These are phyloP conservation scores for Bombylius discolor DNA, from an alignment of 2,888 invertebrate genomes.

Conservation along the genomic window DNA sequence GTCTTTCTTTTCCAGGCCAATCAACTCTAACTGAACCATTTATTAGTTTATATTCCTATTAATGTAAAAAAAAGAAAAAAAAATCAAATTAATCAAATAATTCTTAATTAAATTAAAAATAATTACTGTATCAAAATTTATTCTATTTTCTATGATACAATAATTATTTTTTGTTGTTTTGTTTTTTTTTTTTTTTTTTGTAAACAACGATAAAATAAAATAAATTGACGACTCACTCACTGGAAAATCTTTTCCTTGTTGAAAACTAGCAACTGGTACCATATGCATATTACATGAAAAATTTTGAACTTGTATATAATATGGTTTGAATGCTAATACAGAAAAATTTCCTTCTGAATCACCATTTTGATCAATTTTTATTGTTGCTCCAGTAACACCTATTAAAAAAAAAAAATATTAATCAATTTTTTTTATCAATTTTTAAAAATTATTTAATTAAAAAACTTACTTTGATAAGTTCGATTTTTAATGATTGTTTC, in stretches of 20 bases:
- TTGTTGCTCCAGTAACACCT: slow-evolving; percentile 92
- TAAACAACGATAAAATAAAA: slow-evolving; percentile 15
- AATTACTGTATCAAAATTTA: no score
- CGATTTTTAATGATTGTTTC: slow-evolving; percentile 71
- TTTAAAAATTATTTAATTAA: neutral
- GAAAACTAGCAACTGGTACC: slow-evolving; percentile 74
- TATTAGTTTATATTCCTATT: slow-evolving; percentile 57
- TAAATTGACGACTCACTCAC: slow-evolving; percentile 53
- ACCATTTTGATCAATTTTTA: slow-evolving; percentile 80
- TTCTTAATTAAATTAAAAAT: no score
- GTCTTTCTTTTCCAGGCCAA: slow-evolving; percentile 73
- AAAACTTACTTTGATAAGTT: slow-evolving; percentile 71
- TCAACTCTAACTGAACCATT: slow-evolving; percentile 56
- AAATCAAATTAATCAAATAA: no score
- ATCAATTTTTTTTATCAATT: neutral
- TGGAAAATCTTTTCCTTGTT: slow-evolving; percentile 60
- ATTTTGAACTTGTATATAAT: slow-evolving; percentile 35
- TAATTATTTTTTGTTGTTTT: no score
- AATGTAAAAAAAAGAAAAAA: neutral
- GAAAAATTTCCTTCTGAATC: slow-evolving; percentile 98
- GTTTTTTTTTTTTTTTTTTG: no score
- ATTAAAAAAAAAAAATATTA: neutral
- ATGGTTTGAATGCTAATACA: slow-evolving; percentile 64
- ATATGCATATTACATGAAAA: slow-evolving; percentile 64
- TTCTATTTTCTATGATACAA: no score